A percentile compares a stretch with the other conserved stretches of the same genome.
Evolutionary conservation across 2,888 invertebrate species (phyloP).

Genomic region (Lithosia quadra): DNA sequence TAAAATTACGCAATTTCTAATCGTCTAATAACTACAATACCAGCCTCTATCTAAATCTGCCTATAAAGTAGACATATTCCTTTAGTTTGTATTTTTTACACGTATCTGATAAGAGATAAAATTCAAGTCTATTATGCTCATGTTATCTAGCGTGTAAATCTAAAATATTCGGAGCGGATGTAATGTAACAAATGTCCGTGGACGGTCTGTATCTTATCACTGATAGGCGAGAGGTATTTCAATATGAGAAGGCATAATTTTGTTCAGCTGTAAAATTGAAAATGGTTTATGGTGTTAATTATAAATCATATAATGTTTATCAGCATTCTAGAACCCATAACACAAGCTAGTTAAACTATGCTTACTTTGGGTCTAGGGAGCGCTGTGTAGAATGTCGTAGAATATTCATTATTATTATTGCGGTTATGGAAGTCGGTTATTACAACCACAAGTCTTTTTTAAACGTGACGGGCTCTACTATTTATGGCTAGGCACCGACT

Average conservation of each 20-base stretch:
- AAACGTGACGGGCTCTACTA: no score
- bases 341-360: no score
- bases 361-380: no score
- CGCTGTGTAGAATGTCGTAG: no score
- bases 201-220: not conserved
- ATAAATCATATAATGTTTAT: no score
- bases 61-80: not conserved
- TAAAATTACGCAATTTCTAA: not conserved
- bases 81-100: not conserved
- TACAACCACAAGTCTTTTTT: no score
- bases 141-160: conserved; percentile 1
- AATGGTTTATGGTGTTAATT: no score
- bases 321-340: no score
- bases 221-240: not conserved
- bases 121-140: not conserved
- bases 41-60: not conserved
- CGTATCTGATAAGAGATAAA: conserved; percentile 9
- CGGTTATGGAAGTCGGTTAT: no score
- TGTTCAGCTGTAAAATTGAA: no score
- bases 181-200: conserved; percentile 4
- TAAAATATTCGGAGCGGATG: conserved; percentile 3
- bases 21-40: not conserved
- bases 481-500: no score
- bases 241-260: not conserved
- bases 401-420: no score